Percentiles rank a stretch among this genome's conserved stretches.
Evolutionary conservation across 2,113 vertebrate species (phyloP).

Genomic region (Nesogale talazaci): DNA sequence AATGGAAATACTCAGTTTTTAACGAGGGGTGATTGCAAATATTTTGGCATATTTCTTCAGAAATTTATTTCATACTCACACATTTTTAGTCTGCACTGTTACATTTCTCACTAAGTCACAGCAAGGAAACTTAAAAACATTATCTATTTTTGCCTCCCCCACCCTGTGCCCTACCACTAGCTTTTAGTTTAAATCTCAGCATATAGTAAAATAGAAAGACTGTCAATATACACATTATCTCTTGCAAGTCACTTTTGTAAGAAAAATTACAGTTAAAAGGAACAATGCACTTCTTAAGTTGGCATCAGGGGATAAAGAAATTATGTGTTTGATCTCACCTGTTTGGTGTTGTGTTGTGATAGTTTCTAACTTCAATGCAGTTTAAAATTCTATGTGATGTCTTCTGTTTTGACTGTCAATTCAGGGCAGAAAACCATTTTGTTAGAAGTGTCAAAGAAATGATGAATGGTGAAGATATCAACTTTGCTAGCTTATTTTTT

Average conservation of each 20-base stretch:
- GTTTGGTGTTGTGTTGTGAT: conserved; percentile 3
- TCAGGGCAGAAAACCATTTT: conserved; percentile 65
- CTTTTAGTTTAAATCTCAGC: conserved; percentile 55
- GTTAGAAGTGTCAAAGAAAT: conserved; percentile 72
- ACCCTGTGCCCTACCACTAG: not conserved
- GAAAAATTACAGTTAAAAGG: conserved; percentile 62
- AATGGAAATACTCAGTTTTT: not conserved
- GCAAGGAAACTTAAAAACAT: conserved; percentile 11
- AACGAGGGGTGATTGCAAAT: not conserved
- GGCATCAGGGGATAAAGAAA: conserved; percentile 62
- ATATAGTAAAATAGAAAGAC: conserved; percentile 27
- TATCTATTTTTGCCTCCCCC: not conserved
- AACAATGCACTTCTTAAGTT: conserved; percentile 34
- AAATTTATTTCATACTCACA: conserved; percentile 20
- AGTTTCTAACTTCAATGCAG: conserved; percentile 45
- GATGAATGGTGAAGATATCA: conserved; percentile 71
- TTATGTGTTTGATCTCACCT: conserved; percentile 63
- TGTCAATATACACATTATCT: conserved; percentile 11
- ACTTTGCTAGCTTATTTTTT: conserved; percentile 63
- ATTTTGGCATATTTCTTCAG: conserved; percentile 20
- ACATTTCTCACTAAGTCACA: conserved; percentile 40
- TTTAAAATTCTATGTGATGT: conserved; percentile 76
- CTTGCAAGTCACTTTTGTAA: conserved; percentile 35
- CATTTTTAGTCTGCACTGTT: not conserved
- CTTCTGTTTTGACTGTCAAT: conserved; percentile 31